Evolutionary conservation across 2,888 invertebrate species (phyloP), one percentile per base, ranked within the genome.

Genomic region (Hemistola chrysoprasaria): DNA sequence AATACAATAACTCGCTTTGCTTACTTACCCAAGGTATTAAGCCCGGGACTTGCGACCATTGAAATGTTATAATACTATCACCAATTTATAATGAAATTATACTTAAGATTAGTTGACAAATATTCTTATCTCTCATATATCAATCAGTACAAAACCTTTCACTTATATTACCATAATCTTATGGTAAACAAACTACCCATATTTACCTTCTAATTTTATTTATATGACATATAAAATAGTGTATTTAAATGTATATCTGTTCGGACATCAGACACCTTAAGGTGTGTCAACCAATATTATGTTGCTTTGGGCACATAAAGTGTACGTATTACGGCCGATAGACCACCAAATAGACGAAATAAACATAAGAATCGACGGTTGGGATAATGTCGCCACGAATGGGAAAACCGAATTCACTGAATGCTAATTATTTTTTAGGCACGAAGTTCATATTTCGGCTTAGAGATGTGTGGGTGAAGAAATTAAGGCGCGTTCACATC

Each of bases 401-500:
- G 83, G 81, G 65, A 76, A 79, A 75, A 57, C 71, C 71, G 49
- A 39, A 43, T 34, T 33, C 24, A 34, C 26, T 26, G 29, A 83
- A 86, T 85, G 83, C 76, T 78, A 85, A 87, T 83, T 78, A 71
- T 60, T 62, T 62, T 65, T 57, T 54, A 60, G 40, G 66, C 61
- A 56, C 56, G 56, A 66, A 67, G 68, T 74, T 80, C 67, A 71
- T 71, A 75, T 76, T 78, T 70, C 68, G 73, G 77, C 74, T 73
- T 77, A 72, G 66, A 76, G 59, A 53, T 54, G 80, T 78, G 87
- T 86, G 72, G 86, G 86, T 72, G 82, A 70, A 59, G 59, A 79
- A 83, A 80, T 78, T 80, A 74, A 4, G 59, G 57, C 50, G 71
- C 73, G 62, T 74, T 62, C 80, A 74, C n/a, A n/a, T n/a, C n/a